Percentiles rank a stretch among this genome's conserved stretches.
Conservation (phyloP, 2,113 vertebrate genomes). For the Thinocorus orbignyianus region DNA sequence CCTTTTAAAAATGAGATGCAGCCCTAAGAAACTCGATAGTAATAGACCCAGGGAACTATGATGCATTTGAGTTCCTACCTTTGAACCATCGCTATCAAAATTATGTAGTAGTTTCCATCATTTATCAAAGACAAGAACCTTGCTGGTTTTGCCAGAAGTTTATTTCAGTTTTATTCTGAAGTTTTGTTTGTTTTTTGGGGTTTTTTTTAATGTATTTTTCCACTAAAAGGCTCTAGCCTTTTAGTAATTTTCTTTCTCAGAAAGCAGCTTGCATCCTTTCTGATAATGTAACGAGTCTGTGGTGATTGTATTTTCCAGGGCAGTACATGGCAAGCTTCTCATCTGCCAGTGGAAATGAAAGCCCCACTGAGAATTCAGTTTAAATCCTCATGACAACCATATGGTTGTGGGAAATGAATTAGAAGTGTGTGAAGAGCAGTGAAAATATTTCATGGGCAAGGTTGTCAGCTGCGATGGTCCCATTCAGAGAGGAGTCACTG, state of each 20-base stretch:
- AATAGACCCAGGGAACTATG: neutral
- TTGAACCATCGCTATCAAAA: neutral
- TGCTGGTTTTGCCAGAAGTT: neutral
- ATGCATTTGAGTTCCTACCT: neutral
- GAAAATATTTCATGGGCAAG: neutral
- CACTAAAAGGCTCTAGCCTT: neutral
- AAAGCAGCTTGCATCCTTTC: neutral
- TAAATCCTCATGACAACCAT: conserved; percentile 30
- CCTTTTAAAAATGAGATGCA: neutral
- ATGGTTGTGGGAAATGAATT: neutral
- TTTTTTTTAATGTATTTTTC: neutral
- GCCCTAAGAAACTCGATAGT: neutral
- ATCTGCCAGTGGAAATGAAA: neutral
- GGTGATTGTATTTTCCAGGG: neutral
- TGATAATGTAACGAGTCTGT: neutral
- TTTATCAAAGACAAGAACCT: neutral
- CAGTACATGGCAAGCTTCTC: neutral
- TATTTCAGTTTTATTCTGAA: neutral
- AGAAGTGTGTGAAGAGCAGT: neutral
- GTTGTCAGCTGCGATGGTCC: neutral
- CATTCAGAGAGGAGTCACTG: neutral
- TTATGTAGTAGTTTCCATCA: neutral
- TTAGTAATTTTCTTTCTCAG: neutral
- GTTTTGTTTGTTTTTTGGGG: no score
- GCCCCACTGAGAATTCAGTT: neutral